Evolutionary conservation across 2,888 invertebrate genomes (phyloP), one percentile per base, ranked within the genome.

Genomic region (Rhagophthalmus giganteus): DNA sequence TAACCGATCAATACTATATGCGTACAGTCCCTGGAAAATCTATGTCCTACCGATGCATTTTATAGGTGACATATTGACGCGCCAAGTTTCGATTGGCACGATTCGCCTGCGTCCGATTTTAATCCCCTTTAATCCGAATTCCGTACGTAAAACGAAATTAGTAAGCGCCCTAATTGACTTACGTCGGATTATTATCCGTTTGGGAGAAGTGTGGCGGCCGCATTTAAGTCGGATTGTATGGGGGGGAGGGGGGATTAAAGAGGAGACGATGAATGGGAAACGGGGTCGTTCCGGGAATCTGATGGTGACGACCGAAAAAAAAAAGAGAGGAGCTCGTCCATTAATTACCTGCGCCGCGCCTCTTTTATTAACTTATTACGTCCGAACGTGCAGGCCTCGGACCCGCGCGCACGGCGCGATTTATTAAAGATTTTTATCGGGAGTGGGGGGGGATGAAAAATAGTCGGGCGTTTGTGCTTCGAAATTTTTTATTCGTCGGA

Each of bases 1-100:
- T 38, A 26, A 55, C 31, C 54, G 68, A 68, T 68, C 68, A 67
- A 68, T 68, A 68, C 67, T 64, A 59, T 57, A 60, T 57, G 61
- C 60, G 65, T 64, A 64, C 63, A 63, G 42, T 62, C 64, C 48
- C 51, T 61, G 64, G 60, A 60, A 65, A 66, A 65, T 64, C 62
- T 57, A 48, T 48, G 53, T 54, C 62, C n/a, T 62, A 60, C 40
- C 41, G 45, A 42, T 52, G 52, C 52, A 52, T 35, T 52, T 52
- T 52, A 51, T 51, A 40, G 51, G 45, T 51, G 45, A 51, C 45
- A 40, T 51, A 51, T 51, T 45, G 51, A 45, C 50, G 44, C 15
- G 35, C 25, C 31, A 14, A 12, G 24, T 32, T 28, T 38, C 20
- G 44, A 38, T 39, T 20, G 11, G 27, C 27, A 34, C 27, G 14